Evolutionary conservation across 1,140 invertebrate species (phyloP), one percentile per base, ranked within the genome.

Genomic region (Zaprionus ornatus): DNA sequence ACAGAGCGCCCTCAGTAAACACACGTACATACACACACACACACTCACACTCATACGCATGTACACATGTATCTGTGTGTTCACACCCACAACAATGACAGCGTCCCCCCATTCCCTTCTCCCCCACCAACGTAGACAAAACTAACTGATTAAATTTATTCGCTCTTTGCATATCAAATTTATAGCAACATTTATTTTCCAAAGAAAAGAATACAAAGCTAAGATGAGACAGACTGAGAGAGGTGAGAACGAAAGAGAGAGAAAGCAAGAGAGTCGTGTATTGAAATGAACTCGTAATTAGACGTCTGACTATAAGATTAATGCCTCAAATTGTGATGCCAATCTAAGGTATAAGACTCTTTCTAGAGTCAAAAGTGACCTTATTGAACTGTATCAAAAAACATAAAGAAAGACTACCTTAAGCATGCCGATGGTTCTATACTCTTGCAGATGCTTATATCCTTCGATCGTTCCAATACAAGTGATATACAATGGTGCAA

Each of bases 111-210:
- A 3, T 12, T 13, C 35, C 35, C 13, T 7, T 4, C 13, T 1
- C 37, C n/a, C n/a, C 40, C 6, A 3, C n/a, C 1, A n/a, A 2
- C 7, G 7, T 19, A 7, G 19, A 12, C 29, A 40, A 56, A 76
- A 66, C 66, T 61, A 80, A 71, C 84, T 87, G 80, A 88, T 87
- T 87, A 83, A 87, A 88, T 87, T 80, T 83, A 83, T 87, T 63
- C 74, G 77, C 84, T 71, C 45, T 80, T 80, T 72, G 77, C 80
- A 88, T 80, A 88, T 77, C 23, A 77, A 82, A 72, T 62, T 77
- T 52, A 63, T 48, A 32, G 59, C 32, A 54, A 57, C 69, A 40
- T 56, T 62, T 66, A 62, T 74, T 74, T 55, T 42, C 35, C 48
- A 19, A 32, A n/a, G 23, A 1, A n/a, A 61, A 60, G 15, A 42